These are phyloP conservation scores for Poeciliopsis occidentalis DNA, from an alignment of 2,113 vertebrate species.

Conservation along the genomic window DNA sequence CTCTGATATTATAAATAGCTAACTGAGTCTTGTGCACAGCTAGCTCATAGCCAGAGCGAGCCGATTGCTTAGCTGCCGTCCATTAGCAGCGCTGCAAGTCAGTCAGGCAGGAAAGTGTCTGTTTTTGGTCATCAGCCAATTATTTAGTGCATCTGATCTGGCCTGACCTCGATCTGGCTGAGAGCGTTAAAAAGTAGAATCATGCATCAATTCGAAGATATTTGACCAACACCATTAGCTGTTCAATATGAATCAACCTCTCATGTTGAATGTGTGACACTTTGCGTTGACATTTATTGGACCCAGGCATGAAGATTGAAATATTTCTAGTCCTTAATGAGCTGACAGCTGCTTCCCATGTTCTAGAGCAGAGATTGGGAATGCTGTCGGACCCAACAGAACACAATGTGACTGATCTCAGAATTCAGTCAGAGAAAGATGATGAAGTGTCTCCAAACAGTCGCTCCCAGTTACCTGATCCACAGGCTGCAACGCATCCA, in stretches of 20 bases:
- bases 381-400: neutral
- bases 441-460: neutral
- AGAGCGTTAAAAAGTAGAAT: too few relatives aligned
- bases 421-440: neutral
- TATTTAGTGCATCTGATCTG: too few relatives aligned
- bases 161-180: too few relatives aligned
- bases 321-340: too few relatives aligned
- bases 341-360: too few relatives aligned
- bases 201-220: too few relatives aligned
- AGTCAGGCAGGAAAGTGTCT: neutral
- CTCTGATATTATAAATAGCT: neutral
- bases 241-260: too few relatives aligned
- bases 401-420: neutral
- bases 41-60: neutral
- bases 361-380: neutral
- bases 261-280: neutral
- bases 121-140: too few relatives aligned
- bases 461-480: conserved; percentile 16
- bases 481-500: conserved; percentile 3
- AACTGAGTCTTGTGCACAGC: neutral
- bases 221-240: too few relatives aligned
- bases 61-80: neutral
- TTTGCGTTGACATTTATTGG: neutral
- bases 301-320: too few relatives aligned
- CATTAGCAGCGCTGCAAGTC: neutral